Conservation (phyloP, 1,140 invertebrate genomes). For the Arion vulgaris region DNA sequence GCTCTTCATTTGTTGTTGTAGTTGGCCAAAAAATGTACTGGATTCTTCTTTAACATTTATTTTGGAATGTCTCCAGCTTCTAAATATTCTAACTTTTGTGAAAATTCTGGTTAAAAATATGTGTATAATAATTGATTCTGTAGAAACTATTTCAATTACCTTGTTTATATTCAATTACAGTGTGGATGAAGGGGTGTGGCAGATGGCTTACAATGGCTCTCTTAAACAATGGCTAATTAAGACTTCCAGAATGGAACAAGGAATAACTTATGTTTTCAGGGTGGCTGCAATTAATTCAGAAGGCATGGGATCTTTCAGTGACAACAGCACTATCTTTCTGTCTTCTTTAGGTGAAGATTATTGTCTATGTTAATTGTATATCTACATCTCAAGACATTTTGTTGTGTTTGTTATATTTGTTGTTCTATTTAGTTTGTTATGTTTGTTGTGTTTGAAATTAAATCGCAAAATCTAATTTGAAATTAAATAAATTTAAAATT, state of each 20-base stretch:
- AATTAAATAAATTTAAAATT: too few relatives aligned
- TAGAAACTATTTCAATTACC: too few relatives aligned
- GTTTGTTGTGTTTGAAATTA: not conserved
- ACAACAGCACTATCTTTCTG: constrained; percentile 55
- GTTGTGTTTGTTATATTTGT: not conserved
- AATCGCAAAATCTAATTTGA: too few relatives aligned
- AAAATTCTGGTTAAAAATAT: too few relatives aligned
- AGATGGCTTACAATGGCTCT: constrained; percentile 86
- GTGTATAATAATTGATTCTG: too few relatives aligned
- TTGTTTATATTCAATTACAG: not conserved
- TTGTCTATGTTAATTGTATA: not conserved
- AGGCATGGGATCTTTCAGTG: constrained; percentile 83
- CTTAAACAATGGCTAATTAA: constrained; percentile 86
- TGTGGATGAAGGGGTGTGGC: constrained; percentile 74
- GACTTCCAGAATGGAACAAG: constrained; percentile 74
- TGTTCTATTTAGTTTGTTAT: not conserved
- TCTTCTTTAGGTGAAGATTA: constrained; percentile 39
- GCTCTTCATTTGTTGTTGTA: too few relatives aligned
- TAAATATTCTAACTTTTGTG: too few relatives aligned
- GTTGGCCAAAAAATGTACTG: too few relatives aligned
- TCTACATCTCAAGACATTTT: not conserved
- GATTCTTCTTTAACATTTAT: too few relatives aligned
- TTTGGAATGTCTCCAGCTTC: too few relatives aligned
- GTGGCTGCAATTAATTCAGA: constrained; percentile 85
- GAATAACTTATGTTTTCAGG: constrained; percentile 80